Percentiles rank a stretch among this genome's conserved stretches.
phyloP scores from a whole-genome alignment of 35 echinoderm and acorn worm species.

The Acanthaster planci region DNA sequence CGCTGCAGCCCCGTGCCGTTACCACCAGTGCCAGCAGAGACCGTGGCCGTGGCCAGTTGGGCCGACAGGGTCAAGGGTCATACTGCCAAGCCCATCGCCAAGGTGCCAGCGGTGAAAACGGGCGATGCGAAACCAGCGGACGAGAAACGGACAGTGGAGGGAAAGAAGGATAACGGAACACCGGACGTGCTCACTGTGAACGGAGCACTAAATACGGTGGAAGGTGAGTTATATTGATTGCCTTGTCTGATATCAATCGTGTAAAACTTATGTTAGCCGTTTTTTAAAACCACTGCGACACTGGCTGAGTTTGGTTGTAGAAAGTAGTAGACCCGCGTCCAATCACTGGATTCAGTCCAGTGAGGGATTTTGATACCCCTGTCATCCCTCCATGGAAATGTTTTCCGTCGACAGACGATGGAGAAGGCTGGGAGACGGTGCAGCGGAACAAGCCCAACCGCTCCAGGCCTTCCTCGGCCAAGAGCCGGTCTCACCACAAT shows the following conservation, averaged over 20 bases:
- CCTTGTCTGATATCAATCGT: too few relatives aligned
- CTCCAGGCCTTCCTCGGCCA: constrained; percentile 70
- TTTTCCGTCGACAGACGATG: constrained; percentile 62
- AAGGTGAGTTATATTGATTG: too few relatives aligned
- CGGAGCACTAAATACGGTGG: not conserved
- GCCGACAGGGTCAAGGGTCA: constrained; percentile 88
- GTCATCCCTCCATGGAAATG: too few relatives aligned
- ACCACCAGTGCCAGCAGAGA: not conserved
- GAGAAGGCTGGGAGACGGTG: constrained; percentile 90
- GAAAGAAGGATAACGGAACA: constrained; percentile 41
- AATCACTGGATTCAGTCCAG: too few relatives aligned
- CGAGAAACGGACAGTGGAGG: constrained; percentile 6
- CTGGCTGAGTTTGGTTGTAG: too few relatives aligned
- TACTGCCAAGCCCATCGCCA: constrained; percentile 2
- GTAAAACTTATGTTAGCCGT: too few relatives aligned
- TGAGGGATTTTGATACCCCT: too few relatives aligned
- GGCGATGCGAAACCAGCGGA: not conserved
- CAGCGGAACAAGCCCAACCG: constrained; percentile 84
- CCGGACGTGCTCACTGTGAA: not conserved
- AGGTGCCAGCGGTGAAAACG: not conserved
- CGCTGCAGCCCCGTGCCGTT: constrained; percentile 57
- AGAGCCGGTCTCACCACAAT: constrained; percentile 27
- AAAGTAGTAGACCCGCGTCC: too few relatives aligned
- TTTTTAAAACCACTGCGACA: too few relatives aligned
- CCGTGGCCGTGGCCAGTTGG: constrained; percentile 68